Base-by-base conservation (phyloP, 2,113 vertebrate genomes). In the Thamnaconus septentrionalis region DNA sequence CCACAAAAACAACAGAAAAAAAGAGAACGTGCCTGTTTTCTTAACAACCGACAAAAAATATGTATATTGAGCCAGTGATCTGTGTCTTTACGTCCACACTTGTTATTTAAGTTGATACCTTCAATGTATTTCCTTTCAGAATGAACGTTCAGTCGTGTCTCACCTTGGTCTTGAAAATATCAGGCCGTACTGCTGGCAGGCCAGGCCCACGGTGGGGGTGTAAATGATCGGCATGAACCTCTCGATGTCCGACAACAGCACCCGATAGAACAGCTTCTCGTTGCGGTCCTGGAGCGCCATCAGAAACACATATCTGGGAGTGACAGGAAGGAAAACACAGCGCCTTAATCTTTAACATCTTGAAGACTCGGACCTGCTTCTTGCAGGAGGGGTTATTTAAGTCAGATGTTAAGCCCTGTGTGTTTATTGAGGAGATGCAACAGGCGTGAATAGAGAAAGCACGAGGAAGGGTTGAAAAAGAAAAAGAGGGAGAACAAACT, bases 221-320 rank as follows among this genome's bases (percentile, higher is more conserved):
- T 99, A 99, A 68, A 99, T 95, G 75, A 97, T 93, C 54, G 97
- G 97, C 97, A 99, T 97, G 80, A 98, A 99, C 81, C 85, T 93
- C 66, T 98, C 95, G 9, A 97, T 90, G 80, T 98, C 92, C 69
- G 94, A 98, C 48, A 83, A 76, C 41, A 99, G 86, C 53, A 96
- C 90, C 73, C 92, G 93, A 61, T 98, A 99, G 87, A 99, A 99
- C 12, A 99, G 94, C 80, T 98, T 98, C 88, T 99, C 96, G 31
- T 95, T 99, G 76, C 88, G 91, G 79, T 98, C 96, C 90, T 98
- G 96, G 81, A 99, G 94, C 69, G 92, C 92, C 95, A 97, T 98
- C 84, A 99, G 89, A 39, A 96, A 94, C 82, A 99, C 93, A 41
- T 98, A 98, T 86, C 97, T 99, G 89, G 39, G 18, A 75, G 59